These are phyloP conservation scores for Megathymus violae DNA, from an alignment of 1,140 invertebrate species.

Conservation along the genomic window DNA sequence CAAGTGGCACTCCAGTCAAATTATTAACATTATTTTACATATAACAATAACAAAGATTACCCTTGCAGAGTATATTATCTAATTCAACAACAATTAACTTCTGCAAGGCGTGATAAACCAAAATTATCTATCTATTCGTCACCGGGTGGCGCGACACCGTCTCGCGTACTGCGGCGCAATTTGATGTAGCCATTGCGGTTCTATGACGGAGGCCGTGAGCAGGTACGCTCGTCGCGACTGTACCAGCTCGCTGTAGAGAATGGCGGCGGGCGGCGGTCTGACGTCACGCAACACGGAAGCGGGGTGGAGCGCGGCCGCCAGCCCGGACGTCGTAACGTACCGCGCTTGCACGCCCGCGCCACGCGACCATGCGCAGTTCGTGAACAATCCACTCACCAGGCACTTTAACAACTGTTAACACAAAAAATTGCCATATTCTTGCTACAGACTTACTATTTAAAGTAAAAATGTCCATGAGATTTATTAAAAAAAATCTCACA, in stretches of 20 bases:
- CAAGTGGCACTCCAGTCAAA: too few relatives aligned
- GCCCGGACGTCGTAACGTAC: constrained; percentile 65
- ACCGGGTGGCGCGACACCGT: constrained; percentile 55
- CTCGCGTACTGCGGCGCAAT: constrained; percentile 64
- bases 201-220: constrained; percentile 88
- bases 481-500: too few relatives aligned
- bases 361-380: constrained; percentile 95
- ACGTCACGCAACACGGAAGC: constrained; percentile 89
- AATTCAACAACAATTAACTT: too few relatives aligned
- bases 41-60: too few relatives aligned
- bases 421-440: too few relatives aligned
- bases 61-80: too few relatives aligned
- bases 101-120: too few relatives aligned
- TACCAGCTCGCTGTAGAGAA: constrained; percentile 96
- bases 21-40: too few relatives aligned
- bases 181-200: constrained; percentile 88
- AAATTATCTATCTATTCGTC: constrained; percentile 49
- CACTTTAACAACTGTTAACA: constrained; percentile 91
- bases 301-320: constrained; percentile 89
- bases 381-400: constrained; percentile 92
- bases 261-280: constrained; percentile 87
- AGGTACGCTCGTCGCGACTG: constrained; percentile 94
- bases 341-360: constrained; percentile 64
- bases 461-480: too few relatives aligned
- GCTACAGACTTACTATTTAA: too few relatives aligned